Evolutionary conservation across 1,140 invertebrate species (phyloP).

Genomic region (Zophobas atratus): DNA sequence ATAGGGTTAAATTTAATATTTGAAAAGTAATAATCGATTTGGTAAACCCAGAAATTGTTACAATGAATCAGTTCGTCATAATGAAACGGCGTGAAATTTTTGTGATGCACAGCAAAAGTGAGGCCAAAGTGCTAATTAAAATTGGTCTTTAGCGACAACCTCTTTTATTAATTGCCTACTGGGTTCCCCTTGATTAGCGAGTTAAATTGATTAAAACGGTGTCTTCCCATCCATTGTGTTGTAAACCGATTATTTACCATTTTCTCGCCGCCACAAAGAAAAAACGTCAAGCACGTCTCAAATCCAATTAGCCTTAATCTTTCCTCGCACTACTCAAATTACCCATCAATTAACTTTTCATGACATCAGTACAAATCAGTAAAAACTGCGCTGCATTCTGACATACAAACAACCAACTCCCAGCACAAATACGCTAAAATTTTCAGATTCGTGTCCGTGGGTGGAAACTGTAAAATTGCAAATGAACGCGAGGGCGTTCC

Average conservation of each 20-base stretch:
- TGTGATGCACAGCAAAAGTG: no score
- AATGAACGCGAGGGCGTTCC: constrained; percentile 6
- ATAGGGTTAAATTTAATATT: no score
- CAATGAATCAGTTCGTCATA: no score
- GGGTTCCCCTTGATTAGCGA: constrained; percentile 30
- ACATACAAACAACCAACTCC: neutral
- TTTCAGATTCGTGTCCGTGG: constrained; percentile 7
- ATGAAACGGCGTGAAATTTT: no score
- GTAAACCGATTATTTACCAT: constrained; percentile 41
- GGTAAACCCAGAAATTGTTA: no score
- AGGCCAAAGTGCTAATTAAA: neutral
- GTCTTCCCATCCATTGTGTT: constrained; percentile 32
- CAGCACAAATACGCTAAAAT: neutral
- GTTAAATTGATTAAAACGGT: constrained; percentile 41
- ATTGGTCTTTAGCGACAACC: constrained; percentile 22
- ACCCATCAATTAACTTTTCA: no score
- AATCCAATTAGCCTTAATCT: no score
- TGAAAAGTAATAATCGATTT: no score
- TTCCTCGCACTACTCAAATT: no score
- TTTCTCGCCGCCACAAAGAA: neutral
- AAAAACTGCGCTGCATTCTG: no score
- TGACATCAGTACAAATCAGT: no score
- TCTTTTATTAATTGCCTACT: constrained; percentile 40
- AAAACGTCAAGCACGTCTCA: neutral
- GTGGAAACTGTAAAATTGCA: constrained; percentile 4